phyloP scores from a whole-genome alignment of 2,888 invertebrate species.

The Tortrix viridana region DNA sequence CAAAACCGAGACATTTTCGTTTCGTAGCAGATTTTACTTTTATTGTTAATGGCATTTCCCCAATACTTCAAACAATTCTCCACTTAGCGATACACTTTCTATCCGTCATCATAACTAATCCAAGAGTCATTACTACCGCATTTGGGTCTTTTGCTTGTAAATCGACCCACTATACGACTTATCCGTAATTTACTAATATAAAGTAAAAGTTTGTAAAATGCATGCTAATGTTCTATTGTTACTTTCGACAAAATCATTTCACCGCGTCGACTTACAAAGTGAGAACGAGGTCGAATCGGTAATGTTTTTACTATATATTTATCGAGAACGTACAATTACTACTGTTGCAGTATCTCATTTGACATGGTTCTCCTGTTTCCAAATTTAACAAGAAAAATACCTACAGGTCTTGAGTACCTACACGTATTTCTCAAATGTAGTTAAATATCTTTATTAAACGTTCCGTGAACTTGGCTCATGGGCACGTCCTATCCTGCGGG shows the following conservation, averaged over 20 bases:
- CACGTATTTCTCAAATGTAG: too few relatives aligned
- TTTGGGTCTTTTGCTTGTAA: conserved; percentile 51
- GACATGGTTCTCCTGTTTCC: too few relatives aligned
- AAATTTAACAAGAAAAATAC: too few relatives aligned
- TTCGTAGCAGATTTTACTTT: conserved; percentile 11
- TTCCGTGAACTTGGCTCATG: not conserved
- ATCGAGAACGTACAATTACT: not conserved
- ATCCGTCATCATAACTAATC: conserved; percentile 55
- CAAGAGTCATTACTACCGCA: conserved; percentile 58
- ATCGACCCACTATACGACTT: conserved; percentile 53
- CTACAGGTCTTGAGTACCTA: too few relatives aligned
- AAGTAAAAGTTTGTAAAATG: conserved; percentile 68
- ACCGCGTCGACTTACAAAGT: conserved; percentile 54
- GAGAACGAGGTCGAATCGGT: conserved; percentile 53
- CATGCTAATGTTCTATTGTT: conserved; percentile 70
- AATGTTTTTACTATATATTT: conserved; percentile 40
- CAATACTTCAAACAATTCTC: conserved; percentile 47
- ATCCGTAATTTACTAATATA: conserved; percentile 57
- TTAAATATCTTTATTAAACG: not conserved
- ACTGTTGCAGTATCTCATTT: conserved; percentile 7
- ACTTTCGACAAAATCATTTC: conserved; percentile 58
- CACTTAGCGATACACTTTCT: conserved; percentile 57
- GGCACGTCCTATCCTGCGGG: conserved; percentile 54
- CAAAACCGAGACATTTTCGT: conserved; percentile 4
- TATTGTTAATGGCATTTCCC: conserved; percentile 43